Percentiles rank a stretch among this genome's conserved stretches.
phyloP scores from a whole-genome alignment of 2,797 vertebrate genomes.

The Emys orbicularis region DNA sequence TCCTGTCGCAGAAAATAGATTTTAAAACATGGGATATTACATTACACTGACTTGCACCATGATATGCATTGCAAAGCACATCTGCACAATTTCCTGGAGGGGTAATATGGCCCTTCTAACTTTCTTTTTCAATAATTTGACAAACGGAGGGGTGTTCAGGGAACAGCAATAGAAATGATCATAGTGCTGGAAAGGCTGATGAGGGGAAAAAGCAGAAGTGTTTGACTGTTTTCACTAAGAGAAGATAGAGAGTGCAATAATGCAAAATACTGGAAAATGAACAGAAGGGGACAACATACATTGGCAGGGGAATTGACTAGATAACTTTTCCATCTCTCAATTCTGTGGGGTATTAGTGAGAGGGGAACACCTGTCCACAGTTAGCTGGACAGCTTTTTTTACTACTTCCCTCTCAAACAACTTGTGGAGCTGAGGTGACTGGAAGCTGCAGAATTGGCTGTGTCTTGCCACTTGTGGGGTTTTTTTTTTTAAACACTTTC shows the following conservation, averaged over 20 bases:
- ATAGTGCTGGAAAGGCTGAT: background rate
- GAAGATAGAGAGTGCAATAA: background rate
- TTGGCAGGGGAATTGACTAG: background rate
- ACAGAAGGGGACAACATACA: rapidly evolving
- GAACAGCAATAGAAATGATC: background rate
- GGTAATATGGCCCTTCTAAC: background rate
- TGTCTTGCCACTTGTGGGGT: rapidly evolving
- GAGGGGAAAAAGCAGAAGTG: background rate
- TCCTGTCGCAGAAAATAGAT: background rate
- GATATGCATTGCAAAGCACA: background rate
- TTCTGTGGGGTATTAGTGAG: background rate
- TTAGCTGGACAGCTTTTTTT: background rate
- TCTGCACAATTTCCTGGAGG: background rate
- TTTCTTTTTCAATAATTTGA: background rate
- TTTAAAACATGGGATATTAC: background rate
- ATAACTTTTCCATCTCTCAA: background rate
- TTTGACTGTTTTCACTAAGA: background rate
- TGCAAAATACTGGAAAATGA: background rate
- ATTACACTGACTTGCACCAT: background rate
- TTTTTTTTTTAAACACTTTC: background rate
- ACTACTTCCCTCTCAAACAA: rapidly evolving
- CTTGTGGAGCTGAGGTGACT: rapidly evolving
- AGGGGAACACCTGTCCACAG: no score
- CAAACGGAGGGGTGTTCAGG: background rate
- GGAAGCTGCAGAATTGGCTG: rapidly evolving